These are phyloP conservation scores for Nomada hirtipes DNA, from an alignment of 2,888 invertebrate species.

Conservation along the genomic window DNA sequence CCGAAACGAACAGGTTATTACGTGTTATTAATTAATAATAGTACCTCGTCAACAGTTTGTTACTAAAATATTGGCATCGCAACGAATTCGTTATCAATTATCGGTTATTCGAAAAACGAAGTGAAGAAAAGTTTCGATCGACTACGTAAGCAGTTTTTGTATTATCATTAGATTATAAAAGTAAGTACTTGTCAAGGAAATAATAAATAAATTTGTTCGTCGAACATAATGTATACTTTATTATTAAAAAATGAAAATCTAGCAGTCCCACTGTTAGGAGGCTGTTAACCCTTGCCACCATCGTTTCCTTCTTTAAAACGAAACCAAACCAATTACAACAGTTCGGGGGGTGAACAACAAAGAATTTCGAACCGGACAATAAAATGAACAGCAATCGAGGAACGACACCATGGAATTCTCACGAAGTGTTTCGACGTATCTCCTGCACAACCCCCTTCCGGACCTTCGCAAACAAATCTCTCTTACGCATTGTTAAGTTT, in stretches of 20 bases:
- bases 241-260: background rate
- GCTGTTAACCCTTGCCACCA: background rate
- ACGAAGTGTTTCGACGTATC: background rate
- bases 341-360: background rate
- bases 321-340: background rate
- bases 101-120: background rate
- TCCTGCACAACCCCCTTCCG: background rate
- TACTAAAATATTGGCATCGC: constrained; percentile 21
- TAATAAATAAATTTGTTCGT: too few species aligned
- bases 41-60: constrained; percentile 20
- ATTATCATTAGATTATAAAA: background rate
- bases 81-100: background rate
- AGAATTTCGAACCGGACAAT: background rate
- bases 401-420: constrained; percentile 21
- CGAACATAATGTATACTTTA: background rate
- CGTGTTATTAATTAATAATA: constrained; percentile 28
- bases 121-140: background rate
- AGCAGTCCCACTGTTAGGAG: background rate
- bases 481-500: too few species aligned
- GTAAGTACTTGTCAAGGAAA: background rate
- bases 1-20: constrained; percentile 19
- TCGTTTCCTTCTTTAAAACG: background rate
- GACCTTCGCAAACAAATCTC: background rate
- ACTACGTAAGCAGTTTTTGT: background rate
- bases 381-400: background rate